Base-by-base conservation (phyloP, 2,797 vertebrate species). In the Ptychadena robeensis region DNA sequence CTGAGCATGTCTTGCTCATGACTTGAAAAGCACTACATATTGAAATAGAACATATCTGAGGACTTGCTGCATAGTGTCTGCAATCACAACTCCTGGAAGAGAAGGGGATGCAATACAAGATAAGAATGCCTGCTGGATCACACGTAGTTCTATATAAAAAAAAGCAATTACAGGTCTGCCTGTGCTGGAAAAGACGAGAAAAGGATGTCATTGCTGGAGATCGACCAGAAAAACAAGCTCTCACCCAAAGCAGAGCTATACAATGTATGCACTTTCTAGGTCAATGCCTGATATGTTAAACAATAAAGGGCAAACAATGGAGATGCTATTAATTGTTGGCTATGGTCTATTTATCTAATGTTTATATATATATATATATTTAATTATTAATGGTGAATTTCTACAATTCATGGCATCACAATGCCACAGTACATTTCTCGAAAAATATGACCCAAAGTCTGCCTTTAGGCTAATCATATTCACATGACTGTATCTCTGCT, bases 1-100 rank as follows among this genome's bases (percentile, higher is more conserved):
- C 37, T 63, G 68, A 80, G 57, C 68, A 63, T 63, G 78, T 44
- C 28, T 57, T 35, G 22, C 57, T 80, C 57, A 71, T 80, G 48
- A 31, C 63, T 67, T 48, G 11, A 28, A 37, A 25, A 64, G 10
- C 28, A 44, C 38, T 61, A 38, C 40, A 57, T 53, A 57, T 34
- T 8, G n/a, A 59, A 57, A 38, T n/a, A 44, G 74, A 48, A 67
- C 44, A 53, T 77, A 77, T 48, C 6, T 10, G 3, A 30, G 76
- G 65, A 68, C 34, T 37, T 63, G 57, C 25, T 38, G 25, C 15
- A 63, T 32, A 40, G 30, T 34, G 63, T 12, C 76, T 18, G 22
- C 40, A 68, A 68, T 32, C 30, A 18, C 76, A 69, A 68, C 27
- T 57, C 18, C 5, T 31, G 32, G 11, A 78, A 53, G 11, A 57